Conservation (phyloP, 2,797 vertebrate species). For the Urosaurus nigricauda region DNA sequence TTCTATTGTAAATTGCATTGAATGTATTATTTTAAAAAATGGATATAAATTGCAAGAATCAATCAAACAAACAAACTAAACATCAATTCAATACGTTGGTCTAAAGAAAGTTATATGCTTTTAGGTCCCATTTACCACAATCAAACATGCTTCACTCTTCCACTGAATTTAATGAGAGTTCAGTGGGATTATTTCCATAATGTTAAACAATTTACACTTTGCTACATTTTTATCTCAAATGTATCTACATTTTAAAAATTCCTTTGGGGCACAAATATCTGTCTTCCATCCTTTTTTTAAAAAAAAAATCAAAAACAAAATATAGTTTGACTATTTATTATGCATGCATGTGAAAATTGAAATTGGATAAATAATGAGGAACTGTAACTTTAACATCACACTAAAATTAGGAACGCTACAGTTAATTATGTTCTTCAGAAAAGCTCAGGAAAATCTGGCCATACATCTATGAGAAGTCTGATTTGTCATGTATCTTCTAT, state of each 20-base stretch:
- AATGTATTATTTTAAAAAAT: background rate
- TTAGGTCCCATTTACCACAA: conserved; percentile 1
- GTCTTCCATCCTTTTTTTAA: conserved; percentile 50
- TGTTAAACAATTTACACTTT: conserved; percentile 25
- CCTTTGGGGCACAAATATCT: background rate
- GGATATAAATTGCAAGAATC: background rate
- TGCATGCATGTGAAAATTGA: conserved; percentile 59
- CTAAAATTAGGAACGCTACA: conserved; percentile 72
- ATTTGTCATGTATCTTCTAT: conserved; percentile 71
- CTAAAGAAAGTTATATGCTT: background rate
- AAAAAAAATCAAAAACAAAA: conserved; percentile 60
- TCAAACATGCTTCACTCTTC: background rate
- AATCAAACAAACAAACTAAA: background rate
- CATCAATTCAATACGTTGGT: background rate
- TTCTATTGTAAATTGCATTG: background rate
- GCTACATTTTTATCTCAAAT: conserved; percentile 8
- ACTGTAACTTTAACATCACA: conserved; percentile 69
- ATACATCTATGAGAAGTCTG: conserved; percentile 72
- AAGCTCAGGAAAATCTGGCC: conserved; percentile 70
- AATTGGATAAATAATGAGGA: conserved; percentile 66
- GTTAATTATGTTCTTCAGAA: conserved; percentile 77
- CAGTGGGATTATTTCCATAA: background rate
- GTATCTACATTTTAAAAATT: conserved; percentile 14
- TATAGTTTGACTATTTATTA: conserved; percentile 64
- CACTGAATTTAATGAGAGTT: conserved; percentile 5